These are phyloP conservation scores for Heliconius ismenius DNA, from an alignment of 2,888 invertebrate species.

Conservation along the genomic window DNA sequence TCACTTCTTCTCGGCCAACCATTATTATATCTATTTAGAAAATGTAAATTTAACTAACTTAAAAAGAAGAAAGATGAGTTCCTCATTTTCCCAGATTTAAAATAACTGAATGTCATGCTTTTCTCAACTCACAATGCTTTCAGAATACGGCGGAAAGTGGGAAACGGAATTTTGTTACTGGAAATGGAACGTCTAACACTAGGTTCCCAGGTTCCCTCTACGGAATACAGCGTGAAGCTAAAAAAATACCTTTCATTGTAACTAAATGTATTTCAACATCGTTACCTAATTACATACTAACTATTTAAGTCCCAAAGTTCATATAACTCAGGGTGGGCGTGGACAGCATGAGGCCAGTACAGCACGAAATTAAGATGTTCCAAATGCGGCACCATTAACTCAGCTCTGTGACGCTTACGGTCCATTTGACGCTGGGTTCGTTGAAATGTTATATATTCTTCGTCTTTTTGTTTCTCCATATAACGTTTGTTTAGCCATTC, in stretches of 20 bases:
- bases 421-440: slow-evolving; percentile 58
- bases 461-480: slow-evolving; percentile 51
- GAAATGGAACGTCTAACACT: too few relatives aligned
- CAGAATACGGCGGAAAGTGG: too few relatives aligned
- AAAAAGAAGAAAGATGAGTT: neutral
- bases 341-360: slow-evolving; percentile 69
- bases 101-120: too few relatives aligned
- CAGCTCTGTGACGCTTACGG: slow-evolving; percentile 68
- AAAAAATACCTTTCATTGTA: neutral
- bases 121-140: too few relatives aligned
- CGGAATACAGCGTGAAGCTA: neutral
- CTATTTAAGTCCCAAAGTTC: slow-evolving; percentile 72
- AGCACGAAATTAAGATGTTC: slow-evolving; percentile 65
- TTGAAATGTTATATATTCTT: slow-evolving; percentile 34
- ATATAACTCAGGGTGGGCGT: slow-evolving; percentile 71
- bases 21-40: slow-evolving; percentile 66
- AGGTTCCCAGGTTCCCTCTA: neutral
- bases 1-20: slow-evolving; percentile 68
- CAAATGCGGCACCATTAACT: slow-evolving; percentile 64
- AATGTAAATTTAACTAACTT: neutral
- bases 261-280: neutral
- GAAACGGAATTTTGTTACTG: too few relatives aligned
- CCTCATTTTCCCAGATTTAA: too few relatives aligned
- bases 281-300: slow-evolving; percentile 44
- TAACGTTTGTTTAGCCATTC: slow-evolving; percentile 54